A percentile compares a stretch with the other conserved stretches of the same genome.
phyloP scores from a whole-genome alignment of 2,113 vertebrate genomes.

The Fulmarus glacialis region DNA sequence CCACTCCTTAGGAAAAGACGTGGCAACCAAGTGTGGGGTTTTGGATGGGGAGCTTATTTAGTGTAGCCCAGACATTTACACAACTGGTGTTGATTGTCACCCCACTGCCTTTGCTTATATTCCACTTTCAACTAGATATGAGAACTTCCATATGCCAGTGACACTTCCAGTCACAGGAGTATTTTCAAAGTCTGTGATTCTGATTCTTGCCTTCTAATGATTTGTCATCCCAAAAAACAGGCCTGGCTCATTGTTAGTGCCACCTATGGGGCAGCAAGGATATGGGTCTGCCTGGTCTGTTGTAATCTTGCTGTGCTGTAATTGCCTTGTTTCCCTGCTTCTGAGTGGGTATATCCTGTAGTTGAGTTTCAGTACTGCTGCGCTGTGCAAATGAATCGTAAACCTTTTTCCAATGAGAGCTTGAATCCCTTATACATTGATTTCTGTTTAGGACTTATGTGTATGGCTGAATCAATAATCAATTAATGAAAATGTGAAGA shows the following conservation, averaged over 20 bases:
- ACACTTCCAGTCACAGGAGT: neutral
- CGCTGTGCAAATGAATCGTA: neutral
- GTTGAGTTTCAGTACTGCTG: neutral
- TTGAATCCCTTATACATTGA: neutral
- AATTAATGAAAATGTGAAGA: neutral
- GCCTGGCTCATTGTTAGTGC: neutral
- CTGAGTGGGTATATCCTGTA: neutral
- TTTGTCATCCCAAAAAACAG: neutral
- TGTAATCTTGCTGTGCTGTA: neutral
- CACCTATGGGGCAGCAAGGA: neutral
- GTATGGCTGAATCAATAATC: neutral
- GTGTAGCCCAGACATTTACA: neutral
- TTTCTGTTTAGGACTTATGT: neutral
- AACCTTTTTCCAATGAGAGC: neutral
- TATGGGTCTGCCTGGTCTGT: neutral
- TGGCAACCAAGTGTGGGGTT: neutral
- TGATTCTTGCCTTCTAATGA: neutral
- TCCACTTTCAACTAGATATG: neutral
- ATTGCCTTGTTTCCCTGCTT: neutral
- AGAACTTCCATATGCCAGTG: neutral
- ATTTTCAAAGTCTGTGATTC: neutral
- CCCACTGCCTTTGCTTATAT: fast-evolving
- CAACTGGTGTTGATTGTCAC: fast-evolving
- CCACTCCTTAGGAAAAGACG: neutral
- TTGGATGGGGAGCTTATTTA: neutral